Conservation (phyloP, 2,888 invertebrate genomes). For the Nomada hirtipes region DNA sequence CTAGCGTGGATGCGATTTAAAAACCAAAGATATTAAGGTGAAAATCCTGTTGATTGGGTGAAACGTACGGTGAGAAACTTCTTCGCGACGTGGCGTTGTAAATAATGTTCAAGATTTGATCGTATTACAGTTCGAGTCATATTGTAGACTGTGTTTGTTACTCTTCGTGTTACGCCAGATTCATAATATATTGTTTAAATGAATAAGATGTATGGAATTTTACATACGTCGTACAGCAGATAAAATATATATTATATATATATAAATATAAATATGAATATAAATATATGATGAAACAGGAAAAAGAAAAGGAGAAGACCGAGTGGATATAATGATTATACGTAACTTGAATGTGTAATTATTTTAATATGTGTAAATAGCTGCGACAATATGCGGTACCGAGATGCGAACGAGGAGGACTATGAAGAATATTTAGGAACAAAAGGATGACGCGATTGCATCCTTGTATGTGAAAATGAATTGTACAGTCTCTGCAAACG, state of each 20-base stretch:
- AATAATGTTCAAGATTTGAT: constrained; percentile 57
- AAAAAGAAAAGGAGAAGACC: background rate
- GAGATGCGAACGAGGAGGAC: constrained; percentile 11
- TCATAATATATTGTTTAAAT: constrained; percentile 60
- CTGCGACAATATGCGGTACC: constrained; percentile 58
- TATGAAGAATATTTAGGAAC: constrained; percentile 17
- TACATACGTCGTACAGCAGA: constrained; percentile 34
- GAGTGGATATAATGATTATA: constrained; percentile 47
- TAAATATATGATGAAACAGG: constrained; percentile 9
- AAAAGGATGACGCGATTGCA: background rate
- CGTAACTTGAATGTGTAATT: constrained; percentile 60
- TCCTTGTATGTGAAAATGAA: background rate
- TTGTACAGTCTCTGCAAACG: constrained; percentile 29
- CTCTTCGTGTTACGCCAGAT: constrained; percentile 61
- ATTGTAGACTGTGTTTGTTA: constrained; percentile 57
- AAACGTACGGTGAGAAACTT: background rate
- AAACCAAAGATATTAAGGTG: constrained; percentile 39
- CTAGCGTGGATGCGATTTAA: constrained; percentile 6
- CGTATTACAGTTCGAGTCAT: constrained; percentile 54
- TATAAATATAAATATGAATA: constrained; percentile 24
- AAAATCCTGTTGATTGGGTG: constrained; percentile 15
- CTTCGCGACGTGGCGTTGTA: constrained; percentile 35
- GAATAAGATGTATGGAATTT: constrained; percentile 42
- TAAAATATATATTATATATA: constrained; percentile 25
- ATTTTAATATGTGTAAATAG: constrained; percentile 64